Percentiles rank a stretch among this genome's conserved stretches.
phyloP scores from a whole-genome alignment of 2,888 invertebrate species.

The Gisinianus flammeolus region DNA sequence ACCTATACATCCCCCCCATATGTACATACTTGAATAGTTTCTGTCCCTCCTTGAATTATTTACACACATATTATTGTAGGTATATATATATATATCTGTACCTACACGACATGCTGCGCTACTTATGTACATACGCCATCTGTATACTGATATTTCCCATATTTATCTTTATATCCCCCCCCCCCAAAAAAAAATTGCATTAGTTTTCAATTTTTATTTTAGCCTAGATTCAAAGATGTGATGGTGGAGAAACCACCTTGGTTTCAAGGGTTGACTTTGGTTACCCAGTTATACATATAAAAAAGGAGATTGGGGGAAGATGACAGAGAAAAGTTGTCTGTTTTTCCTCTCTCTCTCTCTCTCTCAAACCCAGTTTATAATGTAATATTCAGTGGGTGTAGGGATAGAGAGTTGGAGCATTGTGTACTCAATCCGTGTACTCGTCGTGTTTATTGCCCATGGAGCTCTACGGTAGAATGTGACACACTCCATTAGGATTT shows the following conservation, averaged over 20 bases:
- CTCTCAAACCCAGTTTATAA: neutral
- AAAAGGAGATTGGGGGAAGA: neutral
- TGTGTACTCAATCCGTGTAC: too few species aligned
- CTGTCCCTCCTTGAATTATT: slow-evolving; percentile 18
- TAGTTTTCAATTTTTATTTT: too few species aligned
- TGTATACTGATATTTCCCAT: slow-evolving; percentile 14
- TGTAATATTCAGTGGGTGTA: neutral
- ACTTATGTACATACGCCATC: neutral
- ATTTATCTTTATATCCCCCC: slow-evolving; percentile 13
- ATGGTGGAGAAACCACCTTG: neutral
- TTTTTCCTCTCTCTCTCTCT: neutral
- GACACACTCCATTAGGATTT: neutral
- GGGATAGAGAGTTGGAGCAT: too few species aligned
- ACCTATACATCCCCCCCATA: too few species aligned
- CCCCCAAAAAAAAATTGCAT: too few species aligned
- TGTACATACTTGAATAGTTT: neutral
- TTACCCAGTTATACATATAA: neutral
- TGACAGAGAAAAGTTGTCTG: neutral
- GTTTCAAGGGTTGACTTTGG: neutral
- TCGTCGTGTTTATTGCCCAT: slow-evolving; percentile 5
- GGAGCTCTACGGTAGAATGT: neutral
- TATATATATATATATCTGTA: too few species aligned
- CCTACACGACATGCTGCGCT: too few species aligned
- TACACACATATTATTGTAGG: too few species aligned
- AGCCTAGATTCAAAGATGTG: neutral